phyloP scores from a whole-genome alignment of 37 sponge, comb jelly and placozoan species.

The Tethya wilhelma region DNA sequence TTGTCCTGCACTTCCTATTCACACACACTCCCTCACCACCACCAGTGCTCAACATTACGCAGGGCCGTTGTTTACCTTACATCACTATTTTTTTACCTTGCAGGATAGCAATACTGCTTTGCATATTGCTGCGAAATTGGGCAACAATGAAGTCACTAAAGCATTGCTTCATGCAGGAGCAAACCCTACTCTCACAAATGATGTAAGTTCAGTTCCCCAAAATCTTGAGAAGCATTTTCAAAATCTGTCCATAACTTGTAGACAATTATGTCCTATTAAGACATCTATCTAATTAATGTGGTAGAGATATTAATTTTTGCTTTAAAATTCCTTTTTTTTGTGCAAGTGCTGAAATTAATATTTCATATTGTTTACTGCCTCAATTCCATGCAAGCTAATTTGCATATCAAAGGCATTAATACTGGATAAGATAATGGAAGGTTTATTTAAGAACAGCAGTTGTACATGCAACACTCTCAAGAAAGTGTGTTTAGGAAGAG shows the following conservation, averaged over 20 bases:
- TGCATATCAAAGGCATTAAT: no score
- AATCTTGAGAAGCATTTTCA: background rate
- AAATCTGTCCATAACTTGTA: no score
- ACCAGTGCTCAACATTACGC: background rate
- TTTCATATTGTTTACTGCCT: background rate
- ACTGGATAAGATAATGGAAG: no score
- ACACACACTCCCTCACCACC: background rate
- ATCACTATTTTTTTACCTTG: background rate
- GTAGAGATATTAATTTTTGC: no score
- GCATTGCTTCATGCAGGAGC: constrained; percentile 62
- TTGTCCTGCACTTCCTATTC: no score
- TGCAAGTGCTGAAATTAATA: background rate
- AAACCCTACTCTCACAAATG: constrained; percentile 60
- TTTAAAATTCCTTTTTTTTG: background rate
- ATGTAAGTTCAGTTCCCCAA: constrained; percentile 44
- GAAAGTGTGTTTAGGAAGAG: no score
- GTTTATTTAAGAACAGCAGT: no score
- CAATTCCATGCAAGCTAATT: no score
- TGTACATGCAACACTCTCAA: no score
- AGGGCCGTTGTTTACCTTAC: background rate
- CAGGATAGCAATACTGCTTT: constrained; percentile 81
- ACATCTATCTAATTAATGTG: no score
- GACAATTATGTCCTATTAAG: no score
- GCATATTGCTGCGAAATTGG: constrained; percentile 84
- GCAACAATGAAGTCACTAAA: constrained; percentile 47